phyloP scores from a whole-genome alignment of 2,113 vertebrate species.

The Solea senegalensis region DNA sequence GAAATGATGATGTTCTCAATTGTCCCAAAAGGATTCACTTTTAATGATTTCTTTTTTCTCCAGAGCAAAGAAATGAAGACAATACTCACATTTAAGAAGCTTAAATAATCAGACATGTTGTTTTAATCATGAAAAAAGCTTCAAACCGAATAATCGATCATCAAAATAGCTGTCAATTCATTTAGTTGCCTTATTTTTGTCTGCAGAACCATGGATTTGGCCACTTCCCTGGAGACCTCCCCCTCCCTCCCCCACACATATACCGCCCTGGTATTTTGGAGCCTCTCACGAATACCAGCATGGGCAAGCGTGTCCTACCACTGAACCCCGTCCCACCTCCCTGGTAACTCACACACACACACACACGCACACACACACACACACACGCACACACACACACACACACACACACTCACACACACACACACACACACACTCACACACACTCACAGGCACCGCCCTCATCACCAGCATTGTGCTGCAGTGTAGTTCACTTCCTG shows the following conservation, averaged over 20 bases:
- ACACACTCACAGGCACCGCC: conserved; percentile 19
- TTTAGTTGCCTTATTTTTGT: not conserved
- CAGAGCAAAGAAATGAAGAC: too few relatives aligned
- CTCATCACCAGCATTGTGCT: conserved; percentile 71
- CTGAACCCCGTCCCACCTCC: conserved; percentile 78
- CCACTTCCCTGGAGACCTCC: conserved; percentile 25
- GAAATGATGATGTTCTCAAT: too few relatives aligned
- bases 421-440: not conserved
- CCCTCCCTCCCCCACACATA: conserved; percentile 28
- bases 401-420: not conserved
- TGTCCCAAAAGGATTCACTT: too few relatives aligned
- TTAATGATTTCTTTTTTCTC: too few relatives aligned
- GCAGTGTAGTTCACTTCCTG: conserved; percentile 64
- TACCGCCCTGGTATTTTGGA: conserved; percentile 63
- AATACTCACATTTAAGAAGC: too few relatives aligned
- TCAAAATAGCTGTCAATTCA: too few relatives aligned
- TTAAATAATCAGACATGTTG: too few relatives aligned
- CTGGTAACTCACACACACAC: conserved; percentile 25
- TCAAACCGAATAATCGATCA: too few relatives aligned
- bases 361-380: not conserved
- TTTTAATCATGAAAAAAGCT: too few relatives aligned
- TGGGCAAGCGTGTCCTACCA: conserved; percentile 74
- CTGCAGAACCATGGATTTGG: conserved; percentile 27
- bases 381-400: not conserved
- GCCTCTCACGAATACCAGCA: conserved; percentile 86